phyloP scores from a whole-genome alignment of 2,888 invertebrate genomes.

The Junonia oenone region DNA sequence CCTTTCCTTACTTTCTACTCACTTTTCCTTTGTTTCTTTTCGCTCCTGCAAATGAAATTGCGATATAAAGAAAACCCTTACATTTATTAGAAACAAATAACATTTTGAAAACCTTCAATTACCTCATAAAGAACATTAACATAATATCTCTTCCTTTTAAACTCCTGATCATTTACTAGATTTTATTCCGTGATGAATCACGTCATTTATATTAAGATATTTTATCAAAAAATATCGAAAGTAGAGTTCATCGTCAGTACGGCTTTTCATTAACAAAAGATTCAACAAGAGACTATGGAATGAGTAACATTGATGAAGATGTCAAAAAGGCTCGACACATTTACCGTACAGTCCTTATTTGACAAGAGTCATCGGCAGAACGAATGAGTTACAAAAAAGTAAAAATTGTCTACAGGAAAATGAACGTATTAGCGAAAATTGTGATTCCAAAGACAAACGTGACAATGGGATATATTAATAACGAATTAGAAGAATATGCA shows the following conservation, averaged over 20 bases:
- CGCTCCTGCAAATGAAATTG: too few relatives aligned
- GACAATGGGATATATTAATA: conserved; percentile 38
- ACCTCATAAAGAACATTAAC: too few relatives aligned
- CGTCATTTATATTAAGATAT: not conserved
- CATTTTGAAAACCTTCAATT: too few relatives aligned
- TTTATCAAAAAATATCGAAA: too few relatives aligned
- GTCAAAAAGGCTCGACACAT: too few relatives aligned
- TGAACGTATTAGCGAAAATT: conserved; percentile 42
- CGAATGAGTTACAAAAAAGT: conserved; percentile 4
- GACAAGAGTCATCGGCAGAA: conserved; percentile 35
- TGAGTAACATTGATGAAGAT: not conserved
- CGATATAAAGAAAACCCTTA: too few relatives aligned
- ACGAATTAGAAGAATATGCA: conserved; percentile 39
- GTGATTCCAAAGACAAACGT: conserved; percentile 40
- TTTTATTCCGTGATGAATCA: too few relatives aligned
- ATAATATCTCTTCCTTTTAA: too few relatives aligned
- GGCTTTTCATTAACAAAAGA: not conserved
- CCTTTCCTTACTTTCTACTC: too few relatives aligned
- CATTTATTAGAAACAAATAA: too few relatives aligned
- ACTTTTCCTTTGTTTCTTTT: too few relatives aligned
- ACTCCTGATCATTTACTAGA: too few relatives aligned
- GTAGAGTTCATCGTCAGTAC: conserved; percentile 1
- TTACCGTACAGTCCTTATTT: conserved; percentile 42
- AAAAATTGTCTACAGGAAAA: conserved; percentile 40
- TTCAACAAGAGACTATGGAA: not conserved